Conservation (phyloP, 2,797 vertebrate genomes). For the Myotis findleyi region DNA sequence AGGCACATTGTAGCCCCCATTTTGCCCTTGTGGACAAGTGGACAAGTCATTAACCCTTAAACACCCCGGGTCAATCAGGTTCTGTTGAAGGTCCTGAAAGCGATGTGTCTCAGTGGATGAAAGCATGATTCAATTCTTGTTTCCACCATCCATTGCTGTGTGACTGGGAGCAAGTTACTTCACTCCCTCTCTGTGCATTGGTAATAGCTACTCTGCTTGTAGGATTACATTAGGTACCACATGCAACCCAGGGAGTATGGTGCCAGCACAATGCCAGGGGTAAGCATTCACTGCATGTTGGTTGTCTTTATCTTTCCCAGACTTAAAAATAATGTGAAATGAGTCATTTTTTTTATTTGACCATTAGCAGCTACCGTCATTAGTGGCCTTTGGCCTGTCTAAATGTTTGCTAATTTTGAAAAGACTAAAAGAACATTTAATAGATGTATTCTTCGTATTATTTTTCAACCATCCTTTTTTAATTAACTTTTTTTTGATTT, state of each 20-base stretch:
- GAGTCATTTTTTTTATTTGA: not conserved
- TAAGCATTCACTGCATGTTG: not conserved
- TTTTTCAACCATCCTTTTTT: slow-evolving; percentile 30
- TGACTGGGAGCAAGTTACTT: not conserved
- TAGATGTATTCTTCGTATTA: not conserved
- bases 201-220: not conserved
- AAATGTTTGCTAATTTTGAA: slow-evolving; percentile 7
- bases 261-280: too few species aligned
- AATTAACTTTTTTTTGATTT: slow-evolving; percentile 38
- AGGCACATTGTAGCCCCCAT: not conserved
- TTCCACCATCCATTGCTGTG: not conserved
- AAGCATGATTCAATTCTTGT: not conserved
- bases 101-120: not conserved
- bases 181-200: not conserved
- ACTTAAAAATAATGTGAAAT: slow-evolving; percentile 27
- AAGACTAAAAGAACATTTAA: not conserved
- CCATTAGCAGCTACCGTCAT: not conserved
- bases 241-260: not conserved
- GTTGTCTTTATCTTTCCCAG: not conserved
- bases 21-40: not conserved
- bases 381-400: not conserved
- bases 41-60: not conserved
- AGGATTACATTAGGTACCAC: not conserved
- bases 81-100: not conserved
- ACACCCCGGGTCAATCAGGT: not conserved